Evolutionary conservation across 2,113 vertebrate genomes (phyloP).

Genomic region (Centropristis striata): DNA sequence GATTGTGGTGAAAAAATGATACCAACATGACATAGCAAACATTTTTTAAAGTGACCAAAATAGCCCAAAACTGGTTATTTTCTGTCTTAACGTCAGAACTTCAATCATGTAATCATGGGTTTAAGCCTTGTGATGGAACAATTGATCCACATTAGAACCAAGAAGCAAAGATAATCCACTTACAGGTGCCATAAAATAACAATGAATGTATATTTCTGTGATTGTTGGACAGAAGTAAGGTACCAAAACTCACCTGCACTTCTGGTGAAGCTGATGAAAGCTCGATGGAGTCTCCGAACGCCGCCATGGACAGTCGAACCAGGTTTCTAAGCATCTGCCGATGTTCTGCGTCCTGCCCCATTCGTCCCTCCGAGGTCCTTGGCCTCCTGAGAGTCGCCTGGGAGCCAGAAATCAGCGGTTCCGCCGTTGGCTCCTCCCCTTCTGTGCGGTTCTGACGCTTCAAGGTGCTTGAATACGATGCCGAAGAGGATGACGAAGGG

Average conservation of each 20-base stretch:
- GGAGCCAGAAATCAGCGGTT: conserved; percentile 27
- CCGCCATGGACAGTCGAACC: conserved; percentile 94
- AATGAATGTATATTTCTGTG: neutral
- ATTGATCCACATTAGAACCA: neutral
- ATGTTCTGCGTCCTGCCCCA: conserved; percentile 75
- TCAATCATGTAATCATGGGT: neutral
- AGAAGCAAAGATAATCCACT: neutral
- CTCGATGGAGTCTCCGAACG: conserved; percentile 89
- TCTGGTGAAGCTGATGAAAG: conserved; percentile 91
- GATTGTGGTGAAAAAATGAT: too few relatives aligned
- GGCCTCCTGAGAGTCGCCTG: conserved; percentile 82
- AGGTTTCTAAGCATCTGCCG: conserved; percentile 91
- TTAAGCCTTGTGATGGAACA: neutral
- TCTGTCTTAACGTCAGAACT: conserved; percentile 5
- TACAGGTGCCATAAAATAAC: neutral
- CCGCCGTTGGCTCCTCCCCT: conserved; percentile 17
- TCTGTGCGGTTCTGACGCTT: conserved; percentile 64
- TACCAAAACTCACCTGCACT: conserved; percentile 93
- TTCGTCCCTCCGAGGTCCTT: conserved; percentile 68
- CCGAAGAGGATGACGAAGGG: conserved; percentile 67
- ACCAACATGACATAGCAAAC: too few relatives aligned
- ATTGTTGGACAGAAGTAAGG: neutral
- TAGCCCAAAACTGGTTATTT: neutral
- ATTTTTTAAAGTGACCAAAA: too few relatives aligned
- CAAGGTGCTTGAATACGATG: conserved; percentile 74